These are phyloP conservation scores for Ammodytes marinus DNA, from an alignment of 2,113 vertebrate genomes.

Conservation along the genomic window DNA sequence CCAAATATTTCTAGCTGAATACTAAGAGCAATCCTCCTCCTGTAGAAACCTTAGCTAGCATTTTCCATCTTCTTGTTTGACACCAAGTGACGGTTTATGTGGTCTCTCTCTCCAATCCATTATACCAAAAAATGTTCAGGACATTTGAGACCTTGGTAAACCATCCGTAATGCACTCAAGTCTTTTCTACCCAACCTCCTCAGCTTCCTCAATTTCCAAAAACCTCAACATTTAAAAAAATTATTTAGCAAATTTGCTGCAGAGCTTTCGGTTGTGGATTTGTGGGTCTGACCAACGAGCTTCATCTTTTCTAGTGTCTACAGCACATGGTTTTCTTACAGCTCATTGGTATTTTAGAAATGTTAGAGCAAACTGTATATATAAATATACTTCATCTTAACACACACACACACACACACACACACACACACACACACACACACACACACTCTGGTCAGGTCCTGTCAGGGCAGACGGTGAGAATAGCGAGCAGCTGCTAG, in stretches of 20 bases:
- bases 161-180: background rate
- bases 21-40: background rate
- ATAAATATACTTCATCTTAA: conserved; percentile 8
- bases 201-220: conserved; percentile 28
- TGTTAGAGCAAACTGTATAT: conserved; percentile 48
- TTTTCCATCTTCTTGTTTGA: background rate
- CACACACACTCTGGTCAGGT: conserved; percentile 42
- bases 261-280: conserved; percentile 13
- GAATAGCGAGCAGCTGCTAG: conserved; percentile 75
- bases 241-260: conserved; percentile 8
- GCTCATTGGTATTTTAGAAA: conserved; percentile 49
- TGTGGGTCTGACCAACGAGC: background rate
- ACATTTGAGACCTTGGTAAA: conserved; percentile 9
- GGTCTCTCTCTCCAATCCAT: background rate
- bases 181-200: background rate
- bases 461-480: conserved; percentile 72
- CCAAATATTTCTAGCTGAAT: too few species aligned
- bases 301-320: conserved; percentile 16
- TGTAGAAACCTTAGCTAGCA: conserved; percentile 1
- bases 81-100: conserved; percentile 22
- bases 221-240: conserved; percentile 11
- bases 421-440: conserved; percentile 39
- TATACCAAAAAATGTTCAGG: conserved; percentile 24
- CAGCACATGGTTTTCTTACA: conserved; percentile 26
- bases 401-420: conserved; percentile 41